Evolutionary conservation across 2,797 vertebrate species (phyloP).

Genomic region (Rhabdophis nuchalis): DNA sequence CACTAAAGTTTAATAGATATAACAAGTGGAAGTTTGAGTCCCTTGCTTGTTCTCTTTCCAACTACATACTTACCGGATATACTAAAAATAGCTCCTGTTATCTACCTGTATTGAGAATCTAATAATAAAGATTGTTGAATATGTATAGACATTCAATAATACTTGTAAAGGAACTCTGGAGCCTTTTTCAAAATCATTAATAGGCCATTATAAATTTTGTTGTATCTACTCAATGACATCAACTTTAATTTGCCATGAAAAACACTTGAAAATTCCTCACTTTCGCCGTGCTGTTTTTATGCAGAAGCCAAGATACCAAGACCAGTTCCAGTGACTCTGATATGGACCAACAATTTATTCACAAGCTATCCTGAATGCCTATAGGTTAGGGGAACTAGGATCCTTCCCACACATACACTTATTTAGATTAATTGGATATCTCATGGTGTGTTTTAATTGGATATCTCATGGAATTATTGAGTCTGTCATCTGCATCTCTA

Average conservation of each 20-base stretch:
- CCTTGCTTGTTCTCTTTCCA: background rate
- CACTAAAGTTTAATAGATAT: background rate
- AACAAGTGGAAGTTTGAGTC: background rate
- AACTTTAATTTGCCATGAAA: background rate
- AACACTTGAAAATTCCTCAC: background rate
- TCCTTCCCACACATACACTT: background rate
- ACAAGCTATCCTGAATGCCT: background rate
- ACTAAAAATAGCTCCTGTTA: background rate
- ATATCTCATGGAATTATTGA: too few species aligned
- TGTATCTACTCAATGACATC: background rate
- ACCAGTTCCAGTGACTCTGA: background rate
- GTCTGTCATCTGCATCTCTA: too few species aligned
- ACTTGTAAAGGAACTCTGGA: background rate
- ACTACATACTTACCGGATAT: background rate
- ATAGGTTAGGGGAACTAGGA: background rate
- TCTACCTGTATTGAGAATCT: background rate
- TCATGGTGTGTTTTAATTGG: background rate
- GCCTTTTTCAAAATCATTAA: background rate
- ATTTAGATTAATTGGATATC: background rate
- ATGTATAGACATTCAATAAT: background rate
- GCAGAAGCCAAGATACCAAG: background rate
- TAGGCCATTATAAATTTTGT: background rate
- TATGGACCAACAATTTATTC: too few species aligned
- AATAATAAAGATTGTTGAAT: background rate
- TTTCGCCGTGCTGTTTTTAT: background rate